These are phyloP conservation scores for Sebastes reedi DNA, from an alignment of 2,797 vertebrate species.

Conservation along the genomic window DNA sequence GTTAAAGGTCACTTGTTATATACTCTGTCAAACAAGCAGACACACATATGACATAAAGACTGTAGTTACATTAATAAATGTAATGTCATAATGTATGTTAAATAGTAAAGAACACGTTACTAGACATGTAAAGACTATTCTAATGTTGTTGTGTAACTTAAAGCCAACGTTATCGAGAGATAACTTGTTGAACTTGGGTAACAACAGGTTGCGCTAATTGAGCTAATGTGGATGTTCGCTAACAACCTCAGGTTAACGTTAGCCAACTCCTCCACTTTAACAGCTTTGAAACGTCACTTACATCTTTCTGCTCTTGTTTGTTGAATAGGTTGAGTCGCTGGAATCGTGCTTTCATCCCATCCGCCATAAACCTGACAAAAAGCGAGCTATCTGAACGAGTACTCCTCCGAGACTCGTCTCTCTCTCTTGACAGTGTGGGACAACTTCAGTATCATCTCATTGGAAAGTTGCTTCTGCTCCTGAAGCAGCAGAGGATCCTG, in stretches of 20 bases:
- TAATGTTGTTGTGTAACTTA: not conserved
- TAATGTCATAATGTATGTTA: no score
- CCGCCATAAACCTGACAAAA: conserved; percentile 65
- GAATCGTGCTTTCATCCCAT: conserved; percentile 85
- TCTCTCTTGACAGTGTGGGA: conserved; percentile 2
- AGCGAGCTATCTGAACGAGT: not conserved
- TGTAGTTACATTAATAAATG: not conserved
- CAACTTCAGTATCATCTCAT: conserved; percentile 52
- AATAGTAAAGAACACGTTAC: not conserved
- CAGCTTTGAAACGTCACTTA: conserved; percentile 70
- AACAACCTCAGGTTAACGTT: conserved; percentile 4
- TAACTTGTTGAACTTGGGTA: conserved; percentile 6
- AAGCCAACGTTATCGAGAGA: not conserved
- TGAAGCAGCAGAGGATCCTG: conserved; percentile 19
- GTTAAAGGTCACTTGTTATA: not conserved
- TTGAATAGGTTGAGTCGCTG: conserved; percentile 85
- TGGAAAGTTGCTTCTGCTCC: conserved; percentile 60
- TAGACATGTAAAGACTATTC: not conserved
- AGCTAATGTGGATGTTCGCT: conserved; percentile 7
- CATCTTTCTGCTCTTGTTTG: conserved; percentile 80
- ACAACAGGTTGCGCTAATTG: conserved; percentile 7
- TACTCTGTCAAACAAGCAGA: not conserved
- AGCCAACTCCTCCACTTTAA: conserved; percentile 56
- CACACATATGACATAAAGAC: not conserved
- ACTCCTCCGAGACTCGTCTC: not conserved